Percentiles rank a stretch among this genome's conserved stretches.
These are phyloP conservation scores for Danionella dracula DNA, from an alignment of 2,797 vertebrate genomes.

Conservation along the genomic window DNA sequence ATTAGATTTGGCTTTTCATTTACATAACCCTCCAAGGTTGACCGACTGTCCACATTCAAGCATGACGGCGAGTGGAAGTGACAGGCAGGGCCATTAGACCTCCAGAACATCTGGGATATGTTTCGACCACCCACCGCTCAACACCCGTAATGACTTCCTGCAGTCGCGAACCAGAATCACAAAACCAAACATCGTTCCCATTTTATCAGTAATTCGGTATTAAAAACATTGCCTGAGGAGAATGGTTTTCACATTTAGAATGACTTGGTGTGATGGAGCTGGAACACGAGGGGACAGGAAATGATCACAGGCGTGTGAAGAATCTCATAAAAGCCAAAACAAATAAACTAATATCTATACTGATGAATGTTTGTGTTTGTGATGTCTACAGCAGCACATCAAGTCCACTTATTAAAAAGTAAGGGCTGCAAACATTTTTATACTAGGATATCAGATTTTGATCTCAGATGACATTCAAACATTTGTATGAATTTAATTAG, in stretches of 20 bases:
- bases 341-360: too few species aligned
- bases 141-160: constrained; percentile 20
- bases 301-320: constrained; percentile 33
- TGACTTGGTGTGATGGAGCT: constrained; percentile 16
- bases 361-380: constrained; percentile 27
- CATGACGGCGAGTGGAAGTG: not conserved
- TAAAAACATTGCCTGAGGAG: not conserved
- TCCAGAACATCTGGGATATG: constrained; percentile 18
- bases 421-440: too few species aligned
- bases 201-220: constrained; percentile 13
- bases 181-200: constrained; percentile 5
- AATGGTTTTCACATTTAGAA: constrained; percentile 4
- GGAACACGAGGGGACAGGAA: constrained; percentile 35
- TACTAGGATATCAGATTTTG: too few species aligned
- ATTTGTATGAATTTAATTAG: too few species aligned
- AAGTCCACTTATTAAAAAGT: constrained; percentile 15
- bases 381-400: constrained; percentile 15
- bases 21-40: not conserved
- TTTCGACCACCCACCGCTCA: constrained; percentile 13
- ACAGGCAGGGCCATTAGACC: not conserved
- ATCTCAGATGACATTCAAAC: too few species aligned
- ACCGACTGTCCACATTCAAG: constrained; percentile 1
- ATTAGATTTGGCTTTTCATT: constrained; percentile 6
- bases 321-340: too few species aligned
- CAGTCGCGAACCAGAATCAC: constrained; percentile 2